Conservation (phyloP, 64 coral and sea anemone genomes). For the Catalaphyllia jardinei region DNA sequence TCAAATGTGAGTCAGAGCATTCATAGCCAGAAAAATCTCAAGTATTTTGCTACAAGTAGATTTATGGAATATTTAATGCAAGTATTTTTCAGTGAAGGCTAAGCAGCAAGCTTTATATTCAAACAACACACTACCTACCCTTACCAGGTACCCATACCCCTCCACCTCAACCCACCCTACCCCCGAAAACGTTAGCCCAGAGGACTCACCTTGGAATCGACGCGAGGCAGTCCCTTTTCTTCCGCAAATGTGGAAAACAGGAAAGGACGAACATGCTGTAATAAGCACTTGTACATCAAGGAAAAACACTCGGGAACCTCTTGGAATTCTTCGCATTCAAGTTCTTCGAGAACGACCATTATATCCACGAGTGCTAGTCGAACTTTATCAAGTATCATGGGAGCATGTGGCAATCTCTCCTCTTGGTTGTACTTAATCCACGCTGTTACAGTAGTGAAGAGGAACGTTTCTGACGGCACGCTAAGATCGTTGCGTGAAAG, state of each 20-base stretch:
- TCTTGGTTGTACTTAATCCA: conserved; percentile 51
- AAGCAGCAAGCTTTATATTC: neutral
- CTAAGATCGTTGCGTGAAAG: conserved; percentile 39
- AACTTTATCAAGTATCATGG: conserved; percentile 27
- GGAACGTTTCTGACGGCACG: conserved; percentile 45
- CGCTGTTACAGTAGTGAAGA: conserved; percentile 26
- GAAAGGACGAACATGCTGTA: conserved; percentile 31
- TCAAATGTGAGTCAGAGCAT: too few relatives aligned
- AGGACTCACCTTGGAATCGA: conserved; percentile 42
- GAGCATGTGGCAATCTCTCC: conserved; percentile 11
- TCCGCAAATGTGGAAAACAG: conserved; percentile 40
- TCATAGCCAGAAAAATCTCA: too few relatives aligned
- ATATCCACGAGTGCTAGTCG: conserved; percentile 57
- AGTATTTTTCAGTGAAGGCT: too few relatives aligned
- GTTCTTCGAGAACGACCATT: conserved; percentile 41
- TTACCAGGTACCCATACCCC: neutral
- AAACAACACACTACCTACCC: neutral
- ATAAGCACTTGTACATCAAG: conserved; percentile 38
- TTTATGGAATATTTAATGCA: too few relatives aligned
- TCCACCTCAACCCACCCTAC: too few relatives aligned
- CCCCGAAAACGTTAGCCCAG: too few relatives aligned
- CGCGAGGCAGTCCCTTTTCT: conserved; percentile 54
- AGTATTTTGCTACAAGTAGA: too few relatives aligned
- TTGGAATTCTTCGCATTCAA: conserved; percentile 41
- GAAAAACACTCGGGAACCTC: conserved; percentile 51